Base-by-base conservation (phyloP, 2,113 vertebrate species). In the Ranitomeya imitator region DNA sequence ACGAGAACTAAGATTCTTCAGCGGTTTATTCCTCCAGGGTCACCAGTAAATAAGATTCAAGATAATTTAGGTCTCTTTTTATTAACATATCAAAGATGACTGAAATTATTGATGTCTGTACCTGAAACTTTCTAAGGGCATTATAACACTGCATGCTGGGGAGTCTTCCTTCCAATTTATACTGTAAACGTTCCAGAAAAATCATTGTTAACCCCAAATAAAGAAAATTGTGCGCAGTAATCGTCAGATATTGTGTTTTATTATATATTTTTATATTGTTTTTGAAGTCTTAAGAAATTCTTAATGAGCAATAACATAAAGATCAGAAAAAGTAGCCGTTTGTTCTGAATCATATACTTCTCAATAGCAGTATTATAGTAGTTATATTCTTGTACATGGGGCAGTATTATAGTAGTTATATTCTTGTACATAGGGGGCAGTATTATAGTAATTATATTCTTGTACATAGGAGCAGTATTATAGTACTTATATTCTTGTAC, bases 71-170 rank as follows among this genome's bases (percentile, higher is more conserved):
- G 45, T 55, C 51, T 84, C n/a, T 18, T 81, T 45, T 18, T 69
- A 84, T 84, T 84, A 71, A 69, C 82, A 84, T 84, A 84, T 84
- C 82, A 84, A 84, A 84, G 82, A 26, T 12, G 26, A 55, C 0
- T 54, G 45, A 18, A 26, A 55, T 23, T 69, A 69, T 71, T 84
- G 45, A 84, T 69, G 63, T 84, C 45, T 54, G 14, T 67, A 71
- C 82, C 82, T 84, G 82, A 10, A 71, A 55, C 52, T 84, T 84
- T 51, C 81, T 26, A 10, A n/a, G 82, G 82, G 71, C 52, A 26
- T 84, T 26, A 84, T 21, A 26, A 55, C 1, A 55, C 63, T 11
- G 82, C 82, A 69, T 54, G 19, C 9, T 84, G 63, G 45, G 55
- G 12, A 54, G 6, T 31, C 26, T 31, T 31, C 26, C 4, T n/a